A percentile compares a stretch with the other conserved stretches of the same genome.
phyloP scores from a whole-genome alignment of 1,140 invertebrate species.

The Pemphigus obesinymphae region DNA sequence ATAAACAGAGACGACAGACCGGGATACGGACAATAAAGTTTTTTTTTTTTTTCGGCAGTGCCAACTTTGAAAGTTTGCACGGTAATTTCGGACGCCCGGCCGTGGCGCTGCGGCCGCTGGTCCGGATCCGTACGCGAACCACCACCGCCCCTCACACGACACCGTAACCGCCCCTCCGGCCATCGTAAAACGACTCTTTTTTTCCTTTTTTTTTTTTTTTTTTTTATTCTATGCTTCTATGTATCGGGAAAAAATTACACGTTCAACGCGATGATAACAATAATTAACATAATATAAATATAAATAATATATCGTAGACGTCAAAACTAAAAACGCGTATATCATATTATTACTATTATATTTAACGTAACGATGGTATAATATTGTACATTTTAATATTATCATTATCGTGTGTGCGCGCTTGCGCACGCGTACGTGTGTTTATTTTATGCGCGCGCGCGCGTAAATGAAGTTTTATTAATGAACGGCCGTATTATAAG shows the following conservation, averaged over 20 bases:
- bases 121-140: not conserved
- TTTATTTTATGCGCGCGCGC: not conserved
- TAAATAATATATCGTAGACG: too few species aligned
- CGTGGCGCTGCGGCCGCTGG: not conserved
- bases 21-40: constrained; percentile 32
- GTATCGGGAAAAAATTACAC: too few species aligned
- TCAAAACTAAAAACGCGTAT: not conserved
- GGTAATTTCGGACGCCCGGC: constrained; percentile 21
- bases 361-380: not conserved
- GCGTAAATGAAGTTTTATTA: constrained; percentile 18
- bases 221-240: too few species aligned
- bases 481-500: too few species aligned
- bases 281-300: too few species aligned
- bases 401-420: not conserved
- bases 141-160: not conserved
- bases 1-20: not conserved
- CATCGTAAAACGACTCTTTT: not conserved
- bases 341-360: not conserved
- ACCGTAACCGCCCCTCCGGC: too few species aligned
- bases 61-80: constrained; percentile 42
- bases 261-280: too few species aligned
- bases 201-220: too few species aligned
- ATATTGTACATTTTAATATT: not conserved
- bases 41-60: constrained; percentile 37
- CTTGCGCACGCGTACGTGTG: too few species aligned